Evolutionary conservation across 2,113 vertebrate genomes (phyloP), one percentile per base, ranked within the genome.

Genomic region (Cololabis saira): DNA sequence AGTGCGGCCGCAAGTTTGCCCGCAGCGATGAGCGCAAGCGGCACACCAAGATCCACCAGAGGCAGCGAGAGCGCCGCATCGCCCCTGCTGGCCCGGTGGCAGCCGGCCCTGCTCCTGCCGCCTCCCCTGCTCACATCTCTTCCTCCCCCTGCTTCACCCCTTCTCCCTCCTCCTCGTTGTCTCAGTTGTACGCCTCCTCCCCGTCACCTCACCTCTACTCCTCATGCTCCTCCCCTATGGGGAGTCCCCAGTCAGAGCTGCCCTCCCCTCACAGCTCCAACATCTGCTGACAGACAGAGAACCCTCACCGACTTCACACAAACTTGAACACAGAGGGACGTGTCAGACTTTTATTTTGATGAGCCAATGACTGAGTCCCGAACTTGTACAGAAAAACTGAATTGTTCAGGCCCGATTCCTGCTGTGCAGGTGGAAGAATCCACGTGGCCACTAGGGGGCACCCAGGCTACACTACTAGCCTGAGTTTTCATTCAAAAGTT

Each of bases 1-100:
- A 98, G 90, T 99, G 97, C 47, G 97, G 96, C 33, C 95, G 97
- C 75, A 97, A 96, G 85, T 99, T 99, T 44, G 97, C 97, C 62
- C 94, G 97, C 81, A 98, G 96, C 0, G 97, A 99, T 12, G 97
- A 98, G 82, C 92, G 97, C 74, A 99, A 98, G 89, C 89, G 97
- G 48, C 97, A 99, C 78, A 91, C 95, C 67, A 98, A 98, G 92
- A 97, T 98, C 87, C 97, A 99, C 89, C 93, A 97, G 87, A 92
- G 95, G 75, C 97, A 98, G 90, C 96, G 96, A 70, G 97, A 98
- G 80, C 95, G 96, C 86, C 95, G 95, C 74, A 73, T 70, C 2
- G 19, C 42, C n/a, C 55, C 49, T 1, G 54, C 56, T 21, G 21
- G 75, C 81, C 13, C 74, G 22, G 49, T 57, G 60, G 74, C 90